Conservation (phyloP, 2,113 vertebrate genomes). For the Stegostoma tigrinum region DNA sequence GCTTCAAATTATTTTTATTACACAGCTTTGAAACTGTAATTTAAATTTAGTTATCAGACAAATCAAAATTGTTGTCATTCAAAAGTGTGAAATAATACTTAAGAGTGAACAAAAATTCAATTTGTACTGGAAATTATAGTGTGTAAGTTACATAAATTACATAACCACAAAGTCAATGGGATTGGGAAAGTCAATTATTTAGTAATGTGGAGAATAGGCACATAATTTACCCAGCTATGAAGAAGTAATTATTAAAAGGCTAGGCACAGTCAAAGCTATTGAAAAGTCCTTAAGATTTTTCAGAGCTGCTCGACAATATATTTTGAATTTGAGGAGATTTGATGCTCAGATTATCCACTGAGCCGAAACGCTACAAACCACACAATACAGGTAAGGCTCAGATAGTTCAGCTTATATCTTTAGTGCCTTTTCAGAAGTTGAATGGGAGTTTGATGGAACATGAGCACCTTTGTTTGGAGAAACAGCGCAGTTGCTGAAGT, state of each 20-base stretch:
- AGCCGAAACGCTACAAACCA: background rate
- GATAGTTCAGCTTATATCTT: background rate
- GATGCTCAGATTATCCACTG: background rate
- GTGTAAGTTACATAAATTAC: background rate
- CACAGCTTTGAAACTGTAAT: background rate
- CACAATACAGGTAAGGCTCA: background rate
- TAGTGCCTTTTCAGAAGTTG: background rate
- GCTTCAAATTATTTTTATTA: background rate
- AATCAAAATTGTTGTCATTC: background rate
- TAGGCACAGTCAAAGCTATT: background rate
- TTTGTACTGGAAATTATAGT: background rate
- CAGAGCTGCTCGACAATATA: background rate
- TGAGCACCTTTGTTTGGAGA: background rate
- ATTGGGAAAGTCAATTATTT: background rate
- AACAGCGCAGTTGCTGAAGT: background rate
- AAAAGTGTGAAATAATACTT: background rate
- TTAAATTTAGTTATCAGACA: background rate
- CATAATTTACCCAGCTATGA: background rate
- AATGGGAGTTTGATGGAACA: background rate
- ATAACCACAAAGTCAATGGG: background rate
- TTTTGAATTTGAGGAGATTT: background rate
- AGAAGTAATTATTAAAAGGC: background rate
- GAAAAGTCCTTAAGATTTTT: background rate
- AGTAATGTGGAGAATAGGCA: background rate
- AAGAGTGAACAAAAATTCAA: background rate